Conservation (phyloP, 2,888 invertebrate species). For the Galerucella pusilla region DNA sequence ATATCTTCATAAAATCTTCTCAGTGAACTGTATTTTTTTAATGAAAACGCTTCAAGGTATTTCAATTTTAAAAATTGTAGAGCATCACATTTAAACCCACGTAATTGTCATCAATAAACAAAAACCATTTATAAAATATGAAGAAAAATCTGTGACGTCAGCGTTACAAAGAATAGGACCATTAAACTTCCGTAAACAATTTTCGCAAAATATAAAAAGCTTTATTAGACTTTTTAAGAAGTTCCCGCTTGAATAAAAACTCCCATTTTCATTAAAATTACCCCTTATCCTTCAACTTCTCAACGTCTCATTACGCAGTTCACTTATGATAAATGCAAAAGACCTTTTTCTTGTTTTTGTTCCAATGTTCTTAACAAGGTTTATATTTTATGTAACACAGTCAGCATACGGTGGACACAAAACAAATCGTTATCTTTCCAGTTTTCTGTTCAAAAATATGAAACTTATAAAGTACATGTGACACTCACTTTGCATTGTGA, state of each 20-base stretch:
- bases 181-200: neutral
- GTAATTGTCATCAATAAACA: too few species aligned
- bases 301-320: neutral
- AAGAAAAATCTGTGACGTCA: too few species aligned
- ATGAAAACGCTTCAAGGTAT: too few species aligned
- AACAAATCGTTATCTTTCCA: too few species aligned
- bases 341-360: neutral
- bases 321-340: neutral
- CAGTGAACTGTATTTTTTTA: too few species aligned
- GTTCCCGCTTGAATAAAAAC: neutral
- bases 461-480: too few species aligned
- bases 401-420: neutral
- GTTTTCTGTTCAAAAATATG: too few species aligned
- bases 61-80: too few species aligned
- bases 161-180: neutral
- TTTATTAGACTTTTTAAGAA: conserved; percentile 4
- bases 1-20: too few species aligned
- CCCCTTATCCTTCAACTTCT: neutral
- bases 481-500: too few species aligned
- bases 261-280: conserved; percentile 1
- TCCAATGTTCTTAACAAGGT: neutral
- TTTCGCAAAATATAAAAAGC: neutral
- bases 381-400: neutral
- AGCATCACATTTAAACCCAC: too few species aligned
- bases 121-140: too few species aligned